phyloP scores from a whole-genome alignment of 1,140 invertebrate genomes.

The Bicyclus anynana region DNA sequence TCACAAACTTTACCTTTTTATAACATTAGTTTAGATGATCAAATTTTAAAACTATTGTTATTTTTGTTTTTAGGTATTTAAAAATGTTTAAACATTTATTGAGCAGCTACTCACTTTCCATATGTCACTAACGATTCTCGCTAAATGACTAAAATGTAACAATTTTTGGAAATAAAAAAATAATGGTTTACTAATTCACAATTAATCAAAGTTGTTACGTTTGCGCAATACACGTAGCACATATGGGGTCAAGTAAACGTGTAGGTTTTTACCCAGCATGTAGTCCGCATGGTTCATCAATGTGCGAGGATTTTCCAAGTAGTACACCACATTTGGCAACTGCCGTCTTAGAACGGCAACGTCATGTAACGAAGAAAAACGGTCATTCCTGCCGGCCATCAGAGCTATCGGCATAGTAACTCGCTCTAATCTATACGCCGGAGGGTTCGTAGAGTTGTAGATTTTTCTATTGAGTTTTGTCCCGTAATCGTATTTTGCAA shows the following conservation, averaged over 20 bases:
- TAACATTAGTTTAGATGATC: too few species aligned
- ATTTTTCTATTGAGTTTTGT: slow-evolving; percentile 55
- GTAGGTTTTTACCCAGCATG: slow-evolving; percentile 24
- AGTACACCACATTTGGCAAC: slow-evolving; percentile 63
- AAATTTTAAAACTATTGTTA: too few species aligned
- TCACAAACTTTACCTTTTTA: too few species aligned
- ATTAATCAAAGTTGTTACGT: slow-evolving; percentile 6
- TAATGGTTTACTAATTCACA: neutral
- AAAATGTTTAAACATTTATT: too few species aligned
- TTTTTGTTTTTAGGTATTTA: too few species aligned
- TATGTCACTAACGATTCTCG: too few species aligned
- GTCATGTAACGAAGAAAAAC: slow-evolving; percentile 74
- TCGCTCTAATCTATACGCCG: slow-evolving; percentile 74
- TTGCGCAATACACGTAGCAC: slow-evolving; percentile 8
- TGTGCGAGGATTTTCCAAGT: slow-evolving; percentile 15
- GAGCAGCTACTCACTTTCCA: too few species aligned
- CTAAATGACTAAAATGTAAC: too few species aligned
- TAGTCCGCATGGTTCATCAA: slow-evolving; percentile 36
- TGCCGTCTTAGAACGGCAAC: slow-evolving; percentile 64
- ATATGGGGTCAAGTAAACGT: slow-evolving; percentile 23
- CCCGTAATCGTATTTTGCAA: slow-evolving; percentile 72
- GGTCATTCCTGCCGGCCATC: slow-evolving; percentile 79
- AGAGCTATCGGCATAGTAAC: slow-evolving; percentile 77
- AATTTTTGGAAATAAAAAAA: too few species aligned
- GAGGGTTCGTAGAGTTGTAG: slow-evolving; percentile 73